Percentiles rank a stretch among this genome's conserved stretches.
Conservation (phyloP, 2,888 invertebrate genomes). For the Cryptosula pallasiana region DNA sequence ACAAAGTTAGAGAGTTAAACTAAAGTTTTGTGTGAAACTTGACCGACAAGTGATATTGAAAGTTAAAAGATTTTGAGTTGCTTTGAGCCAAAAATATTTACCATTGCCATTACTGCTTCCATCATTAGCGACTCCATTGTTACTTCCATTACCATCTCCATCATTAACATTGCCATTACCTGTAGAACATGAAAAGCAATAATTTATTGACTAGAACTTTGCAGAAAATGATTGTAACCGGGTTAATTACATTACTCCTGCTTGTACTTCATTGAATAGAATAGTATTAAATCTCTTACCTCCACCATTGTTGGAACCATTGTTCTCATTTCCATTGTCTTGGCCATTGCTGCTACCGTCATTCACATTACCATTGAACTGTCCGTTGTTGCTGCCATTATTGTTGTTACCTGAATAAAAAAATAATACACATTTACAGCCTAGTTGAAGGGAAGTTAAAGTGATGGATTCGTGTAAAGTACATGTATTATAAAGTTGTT, state of each 20-base stretch:
- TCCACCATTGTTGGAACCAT: neutral
- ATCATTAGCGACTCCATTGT: conserved; percentile 11
- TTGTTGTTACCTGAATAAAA: neutral
- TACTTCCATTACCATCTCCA: conserved; percentile 21
- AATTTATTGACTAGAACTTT: too few species aligned
- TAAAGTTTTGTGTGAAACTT: too few species aligned
- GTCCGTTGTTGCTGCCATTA: neutral
- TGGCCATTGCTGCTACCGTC: neutral
- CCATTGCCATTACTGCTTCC: conserved; percentile 18
- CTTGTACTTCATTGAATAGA: neutral
- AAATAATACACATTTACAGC: neutral
- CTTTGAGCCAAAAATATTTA: neutral
- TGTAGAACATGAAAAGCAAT: too few species aligned
- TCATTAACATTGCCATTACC: neutral
- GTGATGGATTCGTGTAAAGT: too few species aligned
- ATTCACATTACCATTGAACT: conserved; percentile 2
- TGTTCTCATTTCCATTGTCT: conserved; percentile 3
- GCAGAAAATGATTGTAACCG: too few species aligned
- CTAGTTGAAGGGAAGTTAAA: conserved; percentile 18
- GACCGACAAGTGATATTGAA: too few species aligned
- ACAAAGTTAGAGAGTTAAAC: too few species aligned
- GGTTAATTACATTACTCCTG: neutral
- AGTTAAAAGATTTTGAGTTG: too few species aligned
- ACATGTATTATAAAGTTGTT: too few species aligned
- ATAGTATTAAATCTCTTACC: neutral